Conservation (phyloP, 2,888 invertebrate species). For the Orthosia gracilis region DNA sequence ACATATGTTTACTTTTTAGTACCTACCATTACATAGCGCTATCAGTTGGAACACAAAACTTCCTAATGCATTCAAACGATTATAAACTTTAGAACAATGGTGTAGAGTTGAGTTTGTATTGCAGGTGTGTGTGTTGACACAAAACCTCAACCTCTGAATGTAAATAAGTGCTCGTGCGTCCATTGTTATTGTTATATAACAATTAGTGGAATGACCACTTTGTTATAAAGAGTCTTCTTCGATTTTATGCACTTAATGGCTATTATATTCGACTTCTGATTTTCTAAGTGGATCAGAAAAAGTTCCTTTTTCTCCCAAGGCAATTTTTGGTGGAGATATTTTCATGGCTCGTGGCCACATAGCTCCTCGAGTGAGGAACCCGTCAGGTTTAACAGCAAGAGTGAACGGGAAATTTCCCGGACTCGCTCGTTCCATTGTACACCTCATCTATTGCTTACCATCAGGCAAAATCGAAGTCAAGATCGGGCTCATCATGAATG, state of each 20-base stretch:
- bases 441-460: not conserved
- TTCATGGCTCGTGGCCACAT: not conserved
- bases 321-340: not conserved
- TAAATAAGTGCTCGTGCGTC: conserved; percentile 42
- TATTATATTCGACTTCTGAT: not conserved
- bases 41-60: conserved; percentile 82
- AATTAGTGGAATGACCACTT: conserved; percentile 41
- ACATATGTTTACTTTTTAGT: conserved; percentile 60
- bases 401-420: not conserved
- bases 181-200: conserved; percentile 53
- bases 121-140: conserved; percentile 37
- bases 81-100: conserved; percentile 61
- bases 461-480: not conserved
- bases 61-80: conserved; percentile 40
- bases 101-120: conserved; percentile 58
- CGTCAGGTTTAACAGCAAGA: not conserved
- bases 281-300: not conserved
- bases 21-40: conserved; percentile 48
- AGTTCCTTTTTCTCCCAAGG: not conserved
- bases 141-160: conserved; percentile 64
- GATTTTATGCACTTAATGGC: not conserved
- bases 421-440: not conserved
- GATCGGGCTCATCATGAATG: not conserved
- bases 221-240: conserved; percentile 8
- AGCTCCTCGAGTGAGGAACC: not conserved